Conservation (phyloP, 1,140 invertebrate genomes). For the Penaeus chinensis region DNA sequence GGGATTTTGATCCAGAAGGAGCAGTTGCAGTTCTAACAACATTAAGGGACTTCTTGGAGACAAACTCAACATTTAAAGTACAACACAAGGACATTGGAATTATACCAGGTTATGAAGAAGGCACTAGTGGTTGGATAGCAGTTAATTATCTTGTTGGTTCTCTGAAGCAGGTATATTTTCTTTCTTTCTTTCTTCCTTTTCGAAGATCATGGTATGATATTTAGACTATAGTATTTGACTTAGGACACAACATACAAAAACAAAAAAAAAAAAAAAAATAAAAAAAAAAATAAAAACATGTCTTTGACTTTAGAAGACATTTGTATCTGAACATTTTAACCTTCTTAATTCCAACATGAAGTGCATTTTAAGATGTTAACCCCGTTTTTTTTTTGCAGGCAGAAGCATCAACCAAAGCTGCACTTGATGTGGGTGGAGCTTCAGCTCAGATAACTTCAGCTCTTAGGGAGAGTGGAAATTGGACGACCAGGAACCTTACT, state of each 20-base stretch:
- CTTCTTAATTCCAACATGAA: not conserved
- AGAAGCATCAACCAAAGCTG: constrained; percentile 2
- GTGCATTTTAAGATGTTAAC: not conserved
- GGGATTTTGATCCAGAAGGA: constrained; percentile 39
- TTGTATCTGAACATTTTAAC: not conserved
- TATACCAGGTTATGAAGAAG: constrained; percentile 37
- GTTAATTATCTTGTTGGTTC: constrained; percentile 34
- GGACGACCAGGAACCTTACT: constrained; percentile 11
- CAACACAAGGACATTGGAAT: constrained; percentile 19
- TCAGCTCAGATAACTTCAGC: constrained; percentile 40
- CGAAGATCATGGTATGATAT: no score
- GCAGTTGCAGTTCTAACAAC: constrained; percentile 22
- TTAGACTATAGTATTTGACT: no score
- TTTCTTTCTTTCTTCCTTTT: no score
- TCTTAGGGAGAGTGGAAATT: not conserved
- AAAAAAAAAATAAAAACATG: no score
- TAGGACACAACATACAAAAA: no score
- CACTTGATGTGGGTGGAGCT: constrained; percentile 42
- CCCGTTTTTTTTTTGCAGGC: not conserved
- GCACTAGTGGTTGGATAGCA: constrained; percentile 42
- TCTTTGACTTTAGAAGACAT: not conserved
- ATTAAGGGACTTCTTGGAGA: constrained; percentile 15
- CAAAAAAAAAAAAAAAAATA: not conserved
- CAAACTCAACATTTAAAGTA: constrained; percentile 31
- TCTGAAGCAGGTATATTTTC: constrained; percentile 22